Base-by-base conservation (phyloP, 2,888 invertebrate genomes). In the Micoletzkya japonica region DNA sequence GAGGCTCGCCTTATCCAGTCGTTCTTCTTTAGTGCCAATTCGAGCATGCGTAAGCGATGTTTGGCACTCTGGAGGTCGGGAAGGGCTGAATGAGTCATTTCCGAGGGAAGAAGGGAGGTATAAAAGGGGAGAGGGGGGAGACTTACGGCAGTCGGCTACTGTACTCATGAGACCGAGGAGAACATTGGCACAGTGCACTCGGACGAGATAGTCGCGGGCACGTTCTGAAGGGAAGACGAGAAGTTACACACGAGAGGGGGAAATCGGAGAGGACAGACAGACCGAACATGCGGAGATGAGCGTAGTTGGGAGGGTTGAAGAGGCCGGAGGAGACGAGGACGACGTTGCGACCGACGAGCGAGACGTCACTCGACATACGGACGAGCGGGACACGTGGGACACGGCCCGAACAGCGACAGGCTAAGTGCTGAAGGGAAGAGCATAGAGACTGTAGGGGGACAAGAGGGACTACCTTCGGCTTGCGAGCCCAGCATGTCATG, bases 221-320 rank as follows among this genome's bases (percentile, higher is more conserved):
- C 63, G 63, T 28, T 63, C 63, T 63, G 50, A 28, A 30, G 52
- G 7, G n/a, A 24, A 7, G 26, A 52, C 20, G 50, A 20, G 52
- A 52, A 26, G 52, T 1, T 17, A 52, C 14, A 20, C 24, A 28
- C 28, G 20, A 26, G 4, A 14, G 28, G 4, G 30, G 2, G 20
- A 28, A 28, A 50, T 20, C 6, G 6, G 50, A 50, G 50, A 58
- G 2, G 20, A 34, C 17, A 37, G n/a, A 37, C 39, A n/a, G 14
- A 66, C 64, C 64, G 24, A 66, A 66, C 28, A 66, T 66, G 2
- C 64, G 36, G 7, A 66, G 37, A 28, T 66, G 64, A 6, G 64
- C 64, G 37, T 54, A 66, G 37, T 52, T 36, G 3, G 64, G 64
- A 4, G 64, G 64, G n/a, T 66, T 66, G 64, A 66, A 66, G 17